Conservation (phyloP, 2,888 invertebrate species). For the Phania funesta region DNA sequence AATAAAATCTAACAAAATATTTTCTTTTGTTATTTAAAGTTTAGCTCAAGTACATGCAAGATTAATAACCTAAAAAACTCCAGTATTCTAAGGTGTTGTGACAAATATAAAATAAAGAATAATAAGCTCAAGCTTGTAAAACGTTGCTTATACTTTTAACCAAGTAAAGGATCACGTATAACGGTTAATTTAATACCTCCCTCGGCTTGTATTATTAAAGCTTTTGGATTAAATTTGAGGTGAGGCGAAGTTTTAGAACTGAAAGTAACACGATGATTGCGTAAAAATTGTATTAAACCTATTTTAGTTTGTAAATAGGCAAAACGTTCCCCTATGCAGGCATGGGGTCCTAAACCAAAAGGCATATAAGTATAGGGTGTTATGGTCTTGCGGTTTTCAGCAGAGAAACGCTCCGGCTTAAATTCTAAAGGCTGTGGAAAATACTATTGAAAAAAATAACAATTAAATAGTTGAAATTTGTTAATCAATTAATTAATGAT, state of each 20-base stretch:
- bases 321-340: conserved; percentile 80
- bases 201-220: conserved; percentile 76
- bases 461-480: not conserved
- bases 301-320: conserved; percentile 78
- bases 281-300: conserved; percentile 77
- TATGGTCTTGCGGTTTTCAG: conserved; percentile 75
- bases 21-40: conserved; percentile 35
- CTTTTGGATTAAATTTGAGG: conserved; percentile 76
- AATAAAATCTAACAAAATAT: not conserved
- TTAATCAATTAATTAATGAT: not conserved
- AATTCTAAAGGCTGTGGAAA: conserved; percentile 77
- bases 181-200: conserved; percentile 77
- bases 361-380: conserved; percentile 79
- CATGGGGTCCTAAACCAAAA: conserved; percentile 79
- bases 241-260: conserved; percentile 72
- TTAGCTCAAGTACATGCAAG: not conserved
- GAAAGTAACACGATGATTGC: conserved; percentile 76
- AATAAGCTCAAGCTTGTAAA: too few relatives aligned
- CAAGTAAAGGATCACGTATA: conserved; percentile 74
- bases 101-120: not conserved
- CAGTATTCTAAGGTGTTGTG: conserved; percentile 15
- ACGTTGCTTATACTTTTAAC: conserved; percentile 2
- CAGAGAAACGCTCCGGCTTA: conserved; percentile 79
- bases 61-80: conserved; percentile 21
- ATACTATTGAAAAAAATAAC: conserved; percentile 72